Evolutionary conservation across 1,140 invertebrate genomes (phyloP).

Genomic region (Trichomalopsis sarcophagae): DNA sequence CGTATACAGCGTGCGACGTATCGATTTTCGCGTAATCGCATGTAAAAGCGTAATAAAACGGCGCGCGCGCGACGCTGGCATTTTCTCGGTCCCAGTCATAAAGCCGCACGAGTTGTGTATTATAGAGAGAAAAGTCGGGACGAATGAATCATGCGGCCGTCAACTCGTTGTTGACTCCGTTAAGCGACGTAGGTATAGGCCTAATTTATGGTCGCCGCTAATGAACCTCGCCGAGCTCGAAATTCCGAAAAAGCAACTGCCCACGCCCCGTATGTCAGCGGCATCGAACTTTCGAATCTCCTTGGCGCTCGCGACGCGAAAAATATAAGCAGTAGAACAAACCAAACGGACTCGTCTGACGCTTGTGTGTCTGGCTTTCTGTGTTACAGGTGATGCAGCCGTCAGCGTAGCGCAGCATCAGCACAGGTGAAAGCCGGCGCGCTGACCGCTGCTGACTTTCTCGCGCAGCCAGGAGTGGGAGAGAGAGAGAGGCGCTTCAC

Average conservation of each 20-base stretch:
- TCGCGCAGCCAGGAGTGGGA: background rate
- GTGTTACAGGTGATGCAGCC: slow-evolving; percentile 31
- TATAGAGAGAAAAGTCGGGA: background rate
- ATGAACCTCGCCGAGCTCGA: background rate
- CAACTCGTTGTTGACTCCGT: background rate
- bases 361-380: too few species aligned
- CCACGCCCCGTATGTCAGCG: background rate
- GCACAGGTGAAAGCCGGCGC: slow-evolving; percentile 38
- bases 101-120: background rate
- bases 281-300: slow-evolving; percentile 46
- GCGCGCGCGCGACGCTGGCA: background rate
- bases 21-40: slow-evolving; percentile 1
- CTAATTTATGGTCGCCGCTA: background rate
- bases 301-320: background rate
- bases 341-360: too few species aligned
- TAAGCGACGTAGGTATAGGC: too few species aligned
- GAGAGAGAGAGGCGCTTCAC: background rate
- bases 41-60: background rate
- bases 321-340: too few species aligned
- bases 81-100: background rate
- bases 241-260: background rate
- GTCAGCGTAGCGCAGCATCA: background rate
- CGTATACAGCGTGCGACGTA: background rate
- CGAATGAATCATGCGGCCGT: background rate
- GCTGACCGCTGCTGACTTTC: slow-evolving; percentile 33